Base-by-base conservation (phyloP, 64 coral and sea anemone species). In the Porites lutea region DNA sequence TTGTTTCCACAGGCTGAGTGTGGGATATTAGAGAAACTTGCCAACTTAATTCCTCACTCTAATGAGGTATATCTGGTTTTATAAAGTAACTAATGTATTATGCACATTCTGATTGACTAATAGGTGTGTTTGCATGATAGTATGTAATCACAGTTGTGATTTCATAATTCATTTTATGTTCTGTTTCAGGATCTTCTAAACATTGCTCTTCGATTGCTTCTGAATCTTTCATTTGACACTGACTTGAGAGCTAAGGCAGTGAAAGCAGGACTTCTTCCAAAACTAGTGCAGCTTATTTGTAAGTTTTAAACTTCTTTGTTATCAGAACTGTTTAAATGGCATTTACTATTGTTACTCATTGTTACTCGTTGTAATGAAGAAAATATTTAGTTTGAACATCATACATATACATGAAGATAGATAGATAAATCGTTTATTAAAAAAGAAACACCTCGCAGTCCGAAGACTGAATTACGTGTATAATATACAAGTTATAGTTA, bases 211-310 rank as follows among this genome's bases (percentile, higher is more conserved):
- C 72, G 97, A 43, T 48, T 99, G 77, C 80, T 99, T 49, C 91
- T 99, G 16, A 99, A 99, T 66, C 85, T 99, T 0, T 99, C 97
- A 63, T 99, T 99, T 89, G 97, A 99, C 65, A 94, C 94, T 8
- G 90, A 91, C 50, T 89, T 99, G 48, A 88, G 97, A 78, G 83
- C 81, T 51, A 88, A 93, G 57, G 78, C 94, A 73, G 97, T 99
- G 13, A 99, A 99, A 75, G 88, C 77, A 85, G 97, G 97, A n/a
- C 82, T 99, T 9, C 92, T 99, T 13, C 97, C 97, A 16, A 99
- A 99, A 89, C 94, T 99, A 82, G 97, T 94, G 45, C 91, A 78
- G 47, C 94, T 99, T 19, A 89, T 98, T 69, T 63, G 96, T 98
- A 93, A 92, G 96, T 93, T n/a, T 15, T 48, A 6, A 16, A 13